Base-by-base conservation (phyloP, 2,797 vertebrate genomes). In the Lophotriccus pileatus region DNA sequence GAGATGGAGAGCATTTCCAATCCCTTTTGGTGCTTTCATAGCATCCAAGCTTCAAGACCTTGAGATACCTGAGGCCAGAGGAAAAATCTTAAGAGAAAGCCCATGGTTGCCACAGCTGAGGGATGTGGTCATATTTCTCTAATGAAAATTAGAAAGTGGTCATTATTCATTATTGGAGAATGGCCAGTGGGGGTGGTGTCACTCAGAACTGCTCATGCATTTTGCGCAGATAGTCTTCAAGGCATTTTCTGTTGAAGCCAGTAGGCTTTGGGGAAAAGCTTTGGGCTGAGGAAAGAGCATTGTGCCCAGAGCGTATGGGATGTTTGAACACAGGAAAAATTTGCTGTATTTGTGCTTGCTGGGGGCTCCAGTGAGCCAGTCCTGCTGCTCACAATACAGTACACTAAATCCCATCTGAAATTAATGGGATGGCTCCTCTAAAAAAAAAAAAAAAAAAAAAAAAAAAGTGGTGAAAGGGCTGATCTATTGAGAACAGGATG, bases 101-200 rank as follows among this genome's bases (percentile, higher is more conserved):
- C 23, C 1, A 0, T 60, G 17, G 6, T 34, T 49, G 28, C 11
- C 1, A 0, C 44, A 76, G 8, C 20, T 56, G n/a, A 20, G 5
- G 5, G 30, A 6, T 5, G 25, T 36, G 32, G 34, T 87, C 32
- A 28, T 63, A 60, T 67, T 81, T 89, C 25, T 81, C 19, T n/a
- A 70, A 53, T 12, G 13, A 86, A 81, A 67, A 55, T 60, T 67
- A 90, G 22, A 86, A 37, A 77, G 49, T 30, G 22, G 15, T 85
- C 24, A 41, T 79, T 56, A 70, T 41, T 83, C n/a, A 46, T 49
- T 69, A 34, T 73, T 69, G 56, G 32, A 43, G 25, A 74, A 55
- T 44, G 22, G 37, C 56, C 46, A n/a, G 47, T 10, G 22, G 10
- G 22, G 28, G 50, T 53, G 28, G 25, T 68, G 24, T 60, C 0